Percentiles rank a stretch among this genome's conserved stretches.
Evolutionary conservation across 2,797 vertebrate genomes (phyloP).

Genomic region (Falco peregrinus): DNA sequence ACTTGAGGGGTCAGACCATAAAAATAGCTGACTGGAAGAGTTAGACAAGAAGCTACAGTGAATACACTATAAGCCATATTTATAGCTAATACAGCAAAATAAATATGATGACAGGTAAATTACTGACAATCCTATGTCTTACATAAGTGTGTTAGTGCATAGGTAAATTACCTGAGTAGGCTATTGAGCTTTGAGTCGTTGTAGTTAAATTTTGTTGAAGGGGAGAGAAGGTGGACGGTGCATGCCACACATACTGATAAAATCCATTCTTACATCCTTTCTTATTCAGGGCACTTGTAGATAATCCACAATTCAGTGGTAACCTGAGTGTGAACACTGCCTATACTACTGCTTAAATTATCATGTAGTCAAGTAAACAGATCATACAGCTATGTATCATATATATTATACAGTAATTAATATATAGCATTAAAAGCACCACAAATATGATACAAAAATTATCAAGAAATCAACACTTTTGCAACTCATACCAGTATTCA

Average conservation of each 20-base stretch:
- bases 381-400: not conserved
- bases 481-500: not conserved
- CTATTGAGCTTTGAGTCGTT: not conserved
- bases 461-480: not conserved
- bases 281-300: not conserved
- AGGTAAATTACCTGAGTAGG: not conserved
- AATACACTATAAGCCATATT: not conserved
- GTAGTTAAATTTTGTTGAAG: not conserved
- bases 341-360: not conserved
- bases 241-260: not conserved
- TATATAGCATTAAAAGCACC: not conserved
- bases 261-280: not conserved
- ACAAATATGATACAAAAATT: not conserved
- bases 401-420: not conserved
- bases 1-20: not conserved
- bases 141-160: not conserved
- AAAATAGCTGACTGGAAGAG: not conserved
- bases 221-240: not conserved
- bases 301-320: not conserved
- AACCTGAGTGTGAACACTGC: not conserved
- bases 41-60: not conserved
- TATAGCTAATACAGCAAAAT: not conserved
- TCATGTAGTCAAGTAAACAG: not conserved
- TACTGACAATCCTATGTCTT: not conserved
- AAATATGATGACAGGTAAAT: constrained; percentile 9